phyloP scores from a whole-genome alignment of 2,888 invertebrate genomes.

The Lepetodrilus schrolli region DNA sequence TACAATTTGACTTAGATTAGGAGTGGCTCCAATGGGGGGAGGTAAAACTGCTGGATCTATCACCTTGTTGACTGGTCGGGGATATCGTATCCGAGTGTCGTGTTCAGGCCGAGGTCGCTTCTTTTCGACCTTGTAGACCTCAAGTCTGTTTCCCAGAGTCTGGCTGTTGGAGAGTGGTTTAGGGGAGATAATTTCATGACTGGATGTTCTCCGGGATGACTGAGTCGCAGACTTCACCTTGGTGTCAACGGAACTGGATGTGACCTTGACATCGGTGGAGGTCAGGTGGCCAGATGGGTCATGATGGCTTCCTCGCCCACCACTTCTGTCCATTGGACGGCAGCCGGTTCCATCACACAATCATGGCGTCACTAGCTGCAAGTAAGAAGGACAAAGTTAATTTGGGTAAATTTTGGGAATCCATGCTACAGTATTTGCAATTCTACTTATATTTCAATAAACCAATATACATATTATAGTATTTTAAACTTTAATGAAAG shows the following conservation, averaged over 20 bases:
- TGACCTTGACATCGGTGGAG: not conserved
- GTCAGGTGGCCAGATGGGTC: not conserved
- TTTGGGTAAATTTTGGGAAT: too few species aligned
- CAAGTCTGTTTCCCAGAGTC: conserved; percentile 1
- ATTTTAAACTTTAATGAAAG: too few species aligned
- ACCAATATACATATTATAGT: too few species aligned
- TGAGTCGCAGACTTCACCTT: not conserved
- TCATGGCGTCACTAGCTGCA: not conserved
- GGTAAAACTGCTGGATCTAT: conserved; percentile 11
- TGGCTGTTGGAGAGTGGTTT: not conserved
- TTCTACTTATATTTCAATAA: too few species aligned
- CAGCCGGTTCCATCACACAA: conserved; percentile 32
- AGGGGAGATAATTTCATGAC: not conserved
- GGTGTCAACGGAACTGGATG: too few species aligned
- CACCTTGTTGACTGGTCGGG: not conserved
- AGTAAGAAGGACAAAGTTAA: not conserved
- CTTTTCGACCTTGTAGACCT: conserved; percentile 19
- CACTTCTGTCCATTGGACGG: conserved; percentile 38
- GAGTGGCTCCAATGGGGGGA: not conserved
- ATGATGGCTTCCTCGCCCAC: conserved; percentile 36
- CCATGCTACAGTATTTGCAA: too few species aligned
- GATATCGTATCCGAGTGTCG: not conserved
- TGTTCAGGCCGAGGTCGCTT: not conserved
- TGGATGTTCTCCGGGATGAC: not conserved
- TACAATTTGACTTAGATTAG: not conserved